phyloP scores from a whole-genome alignment of 1,140 invertebrate species.

The Bathynomus jamesi region DNA sequence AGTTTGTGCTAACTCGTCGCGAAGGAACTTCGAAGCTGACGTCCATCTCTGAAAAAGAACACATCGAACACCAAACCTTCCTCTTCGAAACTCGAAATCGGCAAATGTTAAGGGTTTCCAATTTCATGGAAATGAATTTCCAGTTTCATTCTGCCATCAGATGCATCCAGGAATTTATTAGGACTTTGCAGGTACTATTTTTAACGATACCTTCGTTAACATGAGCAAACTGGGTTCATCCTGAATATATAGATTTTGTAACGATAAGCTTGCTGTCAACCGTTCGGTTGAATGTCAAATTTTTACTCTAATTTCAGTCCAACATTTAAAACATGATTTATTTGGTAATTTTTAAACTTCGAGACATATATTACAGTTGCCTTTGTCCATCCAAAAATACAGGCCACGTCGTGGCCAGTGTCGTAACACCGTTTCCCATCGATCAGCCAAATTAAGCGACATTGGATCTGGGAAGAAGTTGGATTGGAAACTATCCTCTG shows the following conservation, averaged over 20 bases:
- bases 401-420: too few species aligned
- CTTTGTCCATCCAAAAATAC: too few species aligned
- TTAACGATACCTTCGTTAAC: too few species aligned
- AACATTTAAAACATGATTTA: background rate
- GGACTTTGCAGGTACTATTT: background rate
- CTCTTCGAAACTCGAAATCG: background rate
- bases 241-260: too few species aligned
- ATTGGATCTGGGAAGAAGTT: too few species aligned
- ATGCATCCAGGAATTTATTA: background rate
- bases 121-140: background rate
- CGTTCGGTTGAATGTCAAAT: background rate
- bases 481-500: too few species aligned
- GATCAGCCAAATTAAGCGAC: too few species aligned
- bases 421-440: too few species aligned
- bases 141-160: background rate
- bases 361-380: too few species aligned
- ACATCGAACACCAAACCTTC: background rate
- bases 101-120: background rate
- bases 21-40: background rate
- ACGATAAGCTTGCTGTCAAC: too few species aligned
- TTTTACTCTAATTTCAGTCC: background rate
- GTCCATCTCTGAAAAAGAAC: background rate
- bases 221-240: too few species aligned
- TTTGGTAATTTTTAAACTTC: background rate
- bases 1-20: background rate